These are phyloP conservation scores for Dendronephthya gigantea DNA, from an alignment of 64 coral and sea anemone species.

Conservation along the genomic window DNA sequence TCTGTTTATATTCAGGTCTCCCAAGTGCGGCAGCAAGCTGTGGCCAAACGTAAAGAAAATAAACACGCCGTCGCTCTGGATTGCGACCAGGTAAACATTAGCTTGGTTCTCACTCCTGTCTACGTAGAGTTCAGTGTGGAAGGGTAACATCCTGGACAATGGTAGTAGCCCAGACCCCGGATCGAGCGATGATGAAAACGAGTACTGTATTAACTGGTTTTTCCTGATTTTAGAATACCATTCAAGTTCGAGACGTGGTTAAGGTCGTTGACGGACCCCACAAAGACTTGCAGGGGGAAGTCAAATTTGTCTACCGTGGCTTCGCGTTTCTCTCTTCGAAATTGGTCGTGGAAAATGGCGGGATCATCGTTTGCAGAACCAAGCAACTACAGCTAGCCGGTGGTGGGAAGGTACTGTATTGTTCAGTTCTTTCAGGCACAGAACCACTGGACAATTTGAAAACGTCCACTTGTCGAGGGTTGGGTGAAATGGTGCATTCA, in stretches of 20 bases:
- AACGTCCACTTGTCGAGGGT: no score
- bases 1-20: conserved; percentile 39
- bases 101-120: not conserved
- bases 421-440: no score
- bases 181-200: no score
- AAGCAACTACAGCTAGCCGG: conserved; percentile 71
- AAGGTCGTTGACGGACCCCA: conserved; percentile 94
- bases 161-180: no score
- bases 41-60: conserved; percentile 79
- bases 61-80: conserved; percentile 87
- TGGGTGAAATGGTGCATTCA: no score
- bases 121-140: no score
- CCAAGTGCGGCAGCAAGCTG: conserved; percentile 93
- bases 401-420: conserved; percentile 85
- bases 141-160: no score
- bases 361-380: conserved; percentile 77
- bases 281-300: conserved; percentile 71
- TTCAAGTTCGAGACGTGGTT: conserved; percentile 86
- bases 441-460: no score
- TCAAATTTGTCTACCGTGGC: conserved; percentile 87
- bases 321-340: conserved; percentile 96
- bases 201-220: not conserved
- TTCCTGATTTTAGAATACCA: conserved; percentile 52
- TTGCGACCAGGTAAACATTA: conserved; percentile 77
- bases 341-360: conserved; percentile 95